Evolutionary conservation across 2,797 vertebrate species (phyloP).

Genomic region (Rhynchonycteris naso): DNA sequence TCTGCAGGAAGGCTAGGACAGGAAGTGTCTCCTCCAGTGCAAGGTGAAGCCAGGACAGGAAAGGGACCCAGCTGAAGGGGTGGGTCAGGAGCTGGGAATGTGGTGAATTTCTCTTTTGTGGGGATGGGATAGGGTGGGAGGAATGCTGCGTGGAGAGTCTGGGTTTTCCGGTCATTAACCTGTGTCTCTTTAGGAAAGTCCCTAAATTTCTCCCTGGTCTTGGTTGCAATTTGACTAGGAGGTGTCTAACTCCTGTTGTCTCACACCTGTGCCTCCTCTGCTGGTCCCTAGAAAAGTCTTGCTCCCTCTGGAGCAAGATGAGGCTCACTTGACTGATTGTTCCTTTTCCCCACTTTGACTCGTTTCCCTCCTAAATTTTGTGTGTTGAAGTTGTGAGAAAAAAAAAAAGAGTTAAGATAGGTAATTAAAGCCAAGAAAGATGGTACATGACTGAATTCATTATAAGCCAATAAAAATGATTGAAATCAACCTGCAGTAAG

Average conservation of each 20-base stretch:
- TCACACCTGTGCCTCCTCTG: too few species aligned
- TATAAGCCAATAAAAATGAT: neutral
- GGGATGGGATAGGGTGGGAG: neutral
- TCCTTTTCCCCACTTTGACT: neutral
- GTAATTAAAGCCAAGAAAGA: neutral
- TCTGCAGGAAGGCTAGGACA: neutral
- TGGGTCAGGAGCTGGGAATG: neutral
- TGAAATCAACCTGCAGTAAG: neutral
- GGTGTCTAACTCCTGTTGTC: neutral
- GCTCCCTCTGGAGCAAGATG: fast-evolving
- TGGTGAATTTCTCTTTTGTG: neutral
- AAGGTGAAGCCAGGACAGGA: neutral
- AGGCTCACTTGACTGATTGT: neutral
- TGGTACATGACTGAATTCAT: neutral
- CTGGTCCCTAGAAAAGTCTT: too few species aligned
- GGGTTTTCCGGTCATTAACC: neutral
- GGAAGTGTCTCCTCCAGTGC: neutral
- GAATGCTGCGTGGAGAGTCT: neutral
- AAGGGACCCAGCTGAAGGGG: neutral
- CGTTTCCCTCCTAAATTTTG: neutral
- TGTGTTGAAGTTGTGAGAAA: neutral
- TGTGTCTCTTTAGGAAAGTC: neutral
- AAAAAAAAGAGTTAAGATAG: neutral
- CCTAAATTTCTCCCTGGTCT: neutral
- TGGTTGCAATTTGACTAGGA: neutral